Percentiles rank a stretch among this genome's conserved stretches.
phyloP scores from a whole-genome alignment of 1,140 invertebrate species.

The Chrysomallon squamiferum region DNA sequence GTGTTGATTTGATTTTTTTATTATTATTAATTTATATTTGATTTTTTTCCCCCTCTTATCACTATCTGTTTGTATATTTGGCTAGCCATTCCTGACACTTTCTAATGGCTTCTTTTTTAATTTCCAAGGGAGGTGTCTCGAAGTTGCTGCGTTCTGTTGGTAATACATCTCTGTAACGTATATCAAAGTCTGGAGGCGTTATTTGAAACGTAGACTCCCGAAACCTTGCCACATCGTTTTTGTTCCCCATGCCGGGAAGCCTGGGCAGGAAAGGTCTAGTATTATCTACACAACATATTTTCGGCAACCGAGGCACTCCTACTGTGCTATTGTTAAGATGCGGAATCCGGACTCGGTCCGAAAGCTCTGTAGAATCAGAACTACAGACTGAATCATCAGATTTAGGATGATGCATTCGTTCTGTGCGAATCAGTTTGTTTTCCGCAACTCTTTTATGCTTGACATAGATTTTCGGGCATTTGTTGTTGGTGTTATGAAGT shows the following conservation, averaged over 20 bases:
- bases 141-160: background rate
- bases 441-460: background rate
- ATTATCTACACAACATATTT: background rate
- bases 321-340: background rate
- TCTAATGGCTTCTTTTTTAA: background rate
- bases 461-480: background rate
- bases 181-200: background rate
- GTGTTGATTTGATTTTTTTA: too few species aligned
- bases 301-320: background rate
- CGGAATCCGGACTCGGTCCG: background rate
- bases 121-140: background rate
- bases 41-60: too few species aligned
- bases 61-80: background rate
- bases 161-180: background rate
- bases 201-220: conserved; percentile 2
- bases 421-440: background rate
- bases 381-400: background rate
- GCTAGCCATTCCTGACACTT: background rate
- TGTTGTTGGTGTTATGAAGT: background rate
- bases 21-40: too few species aligned
- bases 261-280: background rate
- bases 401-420: background rate
- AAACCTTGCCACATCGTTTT: too few species aligned
- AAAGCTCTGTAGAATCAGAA: background rate
- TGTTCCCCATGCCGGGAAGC: background rate